These are phyloP conservation scores for Heliconius hermathena DNA, from an alignment of 1,140 invertebrate species.

Conservation along the genomic window DNA sequence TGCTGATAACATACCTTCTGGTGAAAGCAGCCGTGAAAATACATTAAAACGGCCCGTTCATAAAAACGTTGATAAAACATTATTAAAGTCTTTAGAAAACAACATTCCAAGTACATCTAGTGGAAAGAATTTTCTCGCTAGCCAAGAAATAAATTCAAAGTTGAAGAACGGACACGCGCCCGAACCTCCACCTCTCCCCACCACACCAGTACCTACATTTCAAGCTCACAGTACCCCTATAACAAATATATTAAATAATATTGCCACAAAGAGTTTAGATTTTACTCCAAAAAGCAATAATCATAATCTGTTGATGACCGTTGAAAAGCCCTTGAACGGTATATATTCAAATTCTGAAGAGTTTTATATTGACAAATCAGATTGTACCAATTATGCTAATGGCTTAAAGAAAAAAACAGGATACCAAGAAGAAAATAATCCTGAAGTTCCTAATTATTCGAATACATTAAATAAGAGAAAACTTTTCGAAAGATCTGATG, in stretches of 20 bases:
- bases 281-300: constrained; percentile 49
- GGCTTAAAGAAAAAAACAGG: constrained; percentile 55
- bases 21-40: constrained; percentile 62
- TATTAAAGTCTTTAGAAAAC: constrained; percentile 30
- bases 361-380: constrained; percentile 55
- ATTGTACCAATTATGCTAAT: constrained; percentile 49
- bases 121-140: constrained; percentile 16
- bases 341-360: constrained; percentile 57
- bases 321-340: constrained; percentile 46
- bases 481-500: constrained; percentile 62
- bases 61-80: constrained; percentile 45
- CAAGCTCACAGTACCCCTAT: constrained; percentile 59
- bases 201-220: constrained; percentile 64
- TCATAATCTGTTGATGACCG: constrained; percentile 19
- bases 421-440: constrained; percentile 50
- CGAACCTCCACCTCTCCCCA: constrained; percentile 68
- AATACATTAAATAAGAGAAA: constrained; percentile 68
- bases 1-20: constrained; percentile 56
- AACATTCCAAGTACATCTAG: constrained; percentile 24
- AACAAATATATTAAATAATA: constrained; percentile 48
- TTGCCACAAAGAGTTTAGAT: constrained; percentile 50
- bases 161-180: constrained; percentile 46
- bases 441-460: constrained; percentile 50
- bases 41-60: constrained; percentile 57
- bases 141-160: constrained; percentile 33